phyloP scores from a whole-genome alignment of 2,113 vertebrate genomes.

The Eurystomus gularis region DNA sequence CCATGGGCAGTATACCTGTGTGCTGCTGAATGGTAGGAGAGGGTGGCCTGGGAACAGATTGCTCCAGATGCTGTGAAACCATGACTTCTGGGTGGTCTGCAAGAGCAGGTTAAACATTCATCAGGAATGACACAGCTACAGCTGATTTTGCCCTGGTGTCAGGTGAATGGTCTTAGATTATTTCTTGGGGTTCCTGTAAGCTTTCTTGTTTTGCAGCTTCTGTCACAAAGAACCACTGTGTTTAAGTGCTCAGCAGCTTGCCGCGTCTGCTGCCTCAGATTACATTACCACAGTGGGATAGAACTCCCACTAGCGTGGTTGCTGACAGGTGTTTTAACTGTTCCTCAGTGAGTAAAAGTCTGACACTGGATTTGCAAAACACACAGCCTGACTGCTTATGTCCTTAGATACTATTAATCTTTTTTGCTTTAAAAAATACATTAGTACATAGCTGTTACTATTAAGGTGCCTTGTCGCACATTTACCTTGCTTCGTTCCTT shows the following conservation, averaged over 20 bases:
- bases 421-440: not conserved
- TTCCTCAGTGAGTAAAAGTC: not conserved
- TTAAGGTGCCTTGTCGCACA: not conserved
- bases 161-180: not conserved
- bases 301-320: not conserved
- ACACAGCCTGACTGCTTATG: not conserved
- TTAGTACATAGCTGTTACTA: not conserved
- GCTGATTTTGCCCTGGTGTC: not conserved
- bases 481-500: not conserved
- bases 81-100: not conserved
- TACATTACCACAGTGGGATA: not conserved
- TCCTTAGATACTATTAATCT: not conserved
- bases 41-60: not conserved
- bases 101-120: not conserved
- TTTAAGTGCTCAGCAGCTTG: not conserved
- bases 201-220: not conserved
- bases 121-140: not conserved
- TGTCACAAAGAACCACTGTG: not conserved
- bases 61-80: not conserved
- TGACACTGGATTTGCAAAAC: not conserved
- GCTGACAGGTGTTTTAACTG: not conserved
- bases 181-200: not conserved
- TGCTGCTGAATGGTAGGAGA: not conserved
- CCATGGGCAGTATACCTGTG: fast-evolving
- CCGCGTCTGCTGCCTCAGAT: not conserved